phyloP scores from a whole-genome alignment of 2,797 vertebrate species.

The Tadarida brasiliensis region DNA sequence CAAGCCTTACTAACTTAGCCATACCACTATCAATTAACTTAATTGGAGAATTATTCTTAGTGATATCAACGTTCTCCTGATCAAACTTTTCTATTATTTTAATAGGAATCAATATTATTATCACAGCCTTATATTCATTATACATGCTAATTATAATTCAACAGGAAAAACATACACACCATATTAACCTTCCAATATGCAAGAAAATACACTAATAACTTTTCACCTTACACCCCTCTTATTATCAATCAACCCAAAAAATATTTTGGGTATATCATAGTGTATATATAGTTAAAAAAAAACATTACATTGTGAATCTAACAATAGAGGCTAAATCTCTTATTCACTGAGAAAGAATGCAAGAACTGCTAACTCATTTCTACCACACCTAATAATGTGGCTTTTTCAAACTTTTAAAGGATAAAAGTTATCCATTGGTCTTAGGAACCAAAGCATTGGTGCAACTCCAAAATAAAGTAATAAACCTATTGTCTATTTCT shows the following conservation, averaged over 20 bases:
- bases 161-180: background rate
- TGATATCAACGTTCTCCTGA: background rate
- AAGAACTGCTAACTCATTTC: background rate
- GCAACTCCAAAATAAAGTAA: too few relatives aligned
- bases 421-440: background rate
- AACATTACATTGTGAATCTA: background rate
- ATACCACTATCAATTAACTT: background rate
- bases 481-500: too few relatives aligned
- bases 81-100: background rate
- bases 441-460: background rate
- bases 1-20: background rate
- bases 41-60: background rate
- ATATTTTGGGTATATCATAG: background rate
- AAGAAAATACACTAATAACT: background rate
- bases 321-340: background rate
- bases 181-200: too few relatives aligned
- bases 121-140: background rate
- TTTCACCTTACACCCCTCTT: background rate
- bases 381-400: background rate
- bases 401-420: background rate
- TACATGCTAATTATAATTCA: background rate
- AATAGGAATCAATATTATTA: background rate
- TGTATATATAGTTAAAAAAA: background rate
- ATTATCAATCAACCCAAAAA: background rate
- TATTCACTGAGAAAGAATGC: background rate